Evolutionary conservation across 2,797 vertebrate genomes (phyloP), one percentile per base, ranked within the genome.

Genomic region (Diceros bicornis): DNA sequence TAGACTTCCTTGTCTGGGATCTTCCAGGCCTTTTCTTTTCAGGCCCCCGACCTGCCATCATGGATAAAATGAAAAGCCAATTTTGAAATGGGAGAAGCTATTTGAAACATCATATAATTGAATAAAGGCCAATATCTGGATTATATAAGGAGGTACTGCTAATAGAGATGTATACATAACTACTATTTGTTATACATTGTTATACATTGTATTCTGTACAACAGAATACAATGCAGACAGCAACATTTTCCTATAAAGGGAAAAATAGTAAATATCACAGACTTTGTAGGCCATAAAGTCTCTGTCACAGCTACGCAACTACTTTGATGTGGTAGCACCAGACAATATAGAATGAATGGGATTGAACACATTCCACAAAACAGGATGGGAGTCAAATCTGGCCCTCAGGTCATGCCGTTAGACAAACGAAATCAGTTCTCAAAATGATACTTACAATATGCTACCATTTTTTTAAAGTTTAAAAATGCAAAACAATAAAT

Each of bases 361-460:
- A 2, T 3, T 4, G 37, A 52, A 2, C 3, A 0, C 4, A 0
- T 41, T 17, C 11, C 21, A 50, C n/a, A 10, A 9, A 9, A 20
- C 5, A 66, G 21, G 47, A 6, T 0, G 1, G 6, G 2, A 0
- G 92, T 17, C 13, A 10, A 20, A 6, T n/a, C 9, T 23, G 21
- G 85, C n/a, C 55, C 55, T 6, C 20, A 6, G 16, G 68, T 4
- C 47, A 13, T 0, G 7, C 57, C 18, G 1, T 32, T 21, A 62
- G 52, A 34, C 23, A 66, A 55, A 57, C 2, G 32, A 44, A 37
- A 41, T 72, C 41, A 23, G 6, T 12, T 44, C 68, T 17, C 57
- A 29, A 82, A 72, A 55, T 11, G 29, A 47, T 44, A n/a, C 14
- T 29, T 55, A 25, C 7, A 16, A 37, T 11, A 25, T 44, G 10